A percentile compares a stretch with the other conserved stretches of the same genome.
Conservation (phyloP, 2,797 vertebrate species). For the Poeciliopsis presidionis region DNA sequence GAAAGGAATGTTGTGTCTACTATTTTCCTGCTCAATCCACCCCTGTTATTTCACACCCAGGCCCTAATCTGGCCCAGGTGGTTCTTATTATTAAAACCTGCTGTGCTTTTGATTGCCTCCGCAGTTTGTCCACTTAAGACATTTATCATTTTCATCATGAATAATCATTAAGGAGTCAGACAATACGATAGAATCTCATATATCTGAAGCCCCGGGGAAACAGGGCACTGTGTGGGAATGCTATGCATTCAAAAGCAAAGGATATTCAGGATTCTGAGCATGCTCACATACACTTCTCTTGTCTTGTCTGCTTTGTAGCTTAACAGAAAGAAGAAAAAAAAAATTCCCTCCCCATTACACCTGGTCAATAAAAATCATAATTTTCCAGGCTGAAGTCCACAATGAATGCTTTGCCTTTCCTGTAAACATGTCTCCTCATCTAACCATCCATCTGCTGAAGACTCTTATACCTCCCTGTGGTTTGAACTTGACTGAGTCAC, state of each 20-base stretch:
- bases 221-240: constrained; percentile 18
- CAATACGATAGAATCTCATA: constrained; percentile 51
- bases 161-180: constrained; percentile 79
- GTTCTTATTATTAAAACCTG: constrained; percentile 83
- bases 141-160: constrained; percentile 81
- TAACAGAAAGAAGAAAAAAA: constrained; percentile 5
- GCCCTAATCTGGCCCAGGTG: constrained; percentile 83
- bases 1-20: constrained; percentile 85
- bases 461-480: constrained; percentile 35
- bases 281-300: constrained; percentile 2
- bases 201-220: constrained; percentile 36
- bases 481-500: constrained; percentile 61
- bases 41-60: constrained; percentile 86
- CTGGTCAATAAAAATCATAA: constrained; percentile 23
- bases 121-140: constrained; percentile 77
- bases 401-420: constrained; percentile 27
- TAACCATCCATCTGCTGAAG: constrained; percentile 42
- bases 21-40: constrained; percentile 82
- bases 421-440: constrained; percentile 40
- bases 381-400: constrained; percentile 28
- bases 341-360: constrained; percentile 13
- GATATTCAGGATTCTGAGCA: constrained; percentile 14
- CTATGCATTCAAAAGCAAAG: constrained; percentile 23
- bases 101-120: constrained; percentile 83
- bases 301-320: constrained; percentile 11